Conservation (phyloP, 2,797 vertebrate genomes). For the Scolopax bukidnonensis region DNA sequence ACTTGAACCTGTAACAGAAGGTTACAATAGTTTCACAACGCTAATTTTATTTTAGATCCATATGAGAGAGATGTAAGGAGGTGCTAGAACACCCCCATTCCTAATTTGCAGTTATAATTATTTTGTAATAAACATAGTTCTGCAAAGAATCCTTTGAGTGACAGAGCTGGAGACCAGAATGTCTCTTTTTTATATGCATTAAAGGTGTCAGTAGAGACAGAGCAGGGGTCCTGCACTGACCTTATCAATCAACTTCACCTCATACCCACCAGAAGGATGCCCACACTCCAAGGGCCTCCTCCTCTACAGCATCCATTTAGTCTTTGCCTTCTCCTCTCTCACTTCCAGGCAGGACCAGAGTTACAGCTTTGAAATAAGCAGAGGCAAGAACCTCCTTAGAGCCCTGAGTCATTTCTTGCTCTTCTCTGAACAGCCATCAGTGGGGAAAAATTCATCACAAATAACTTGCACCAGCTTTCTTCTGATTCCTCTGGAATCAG, state of each 20-base stretch:
- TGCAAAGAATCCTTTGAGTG: slow-evolving; percentile 21
- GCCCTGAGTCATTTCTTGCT: background rate
- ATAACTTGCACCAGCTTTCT: background rate
- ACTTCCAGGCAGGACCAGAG: background rate
- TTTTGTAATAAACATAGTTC: slow-evolving; percentile 53
- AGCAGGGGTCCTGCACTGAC: background rate
- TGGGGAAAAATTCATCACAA: background rate
- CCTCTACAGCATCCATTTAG: background rate
- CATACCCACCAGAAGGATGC: background rate
- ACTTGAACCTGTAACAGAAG: slow-evolving; percentile 52
- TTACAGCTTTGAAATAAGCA: background rate
- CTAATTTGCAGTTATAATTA: slow-evolving; percentile 69
- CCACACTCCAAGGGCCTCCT: background rate
- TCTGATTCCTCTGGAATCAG: background rate
- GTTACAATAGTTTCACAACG: slow-evolving; percentile 36
- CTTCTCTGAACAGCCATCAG: background rate
- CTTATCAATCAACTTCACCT: background rate
- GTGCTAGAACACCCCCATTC: slow-evolving; percentile 62
- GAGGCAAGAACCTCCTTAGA: background rate
- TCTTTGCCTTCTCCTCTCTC: background rate
- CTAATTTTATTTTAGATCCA: slow-evolving; percentile 56
- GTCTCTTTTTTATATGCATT: background rate
- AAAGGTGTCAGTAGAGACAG: background rate
- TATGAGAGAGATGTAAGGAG: slow-evolving; percentile 53
- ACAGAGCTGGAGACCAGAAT: background rate